A percentile compares a stretch with the other conserved stretches of the same genome.
These are phyloP conservation scores for Acleris cristana DNA, from an alignment of 2,888 invertebrate species.

Conservation along the genomic window DNA sequence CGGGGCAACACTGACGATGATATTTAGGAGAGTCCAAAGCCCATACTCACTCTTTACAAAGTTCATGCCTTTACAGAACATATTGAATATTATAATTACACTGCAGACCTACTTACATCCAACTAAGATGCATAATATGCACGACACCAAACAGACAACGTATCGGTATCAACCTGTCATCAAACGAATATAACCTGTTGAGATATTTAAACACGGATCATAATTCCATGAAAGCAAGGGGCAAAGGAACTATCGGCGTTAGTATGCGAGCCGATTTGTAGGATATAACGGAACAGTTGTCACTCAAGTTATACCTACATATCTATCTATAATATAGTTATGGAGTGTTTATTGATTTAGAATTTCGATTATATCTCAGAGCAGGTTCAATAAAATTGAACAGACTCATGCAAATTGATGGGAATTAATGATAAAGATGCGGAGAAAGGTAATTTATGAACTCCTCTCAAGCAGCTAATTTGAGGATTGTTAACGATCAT, in stretches of 20 bases:
- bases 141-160: slow-evolving; percentile 23
- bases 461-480: not conserved
- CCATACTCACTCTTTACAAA: too few relatives aligned
- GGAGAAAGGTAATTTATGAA: slow-evolving; percentile 4
- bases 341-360: slow-evolving; percentile 44
- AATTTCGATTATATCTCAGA: slow-evolving; percentile 8
- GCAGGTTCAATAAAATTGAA: not conserved
- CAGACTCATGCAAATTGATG: not conserved
- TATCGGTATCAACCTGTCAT: slow-evolving; percentile 6
- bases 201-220: slow-evolving; percentile 43
- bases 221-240: slow-evolving; percentile 45
- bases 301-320: slow-evolving; percentile 43
- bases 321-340: slow-evolving; percentile 52
- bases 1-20: too few relatives aligned
- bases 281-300: slow-evolving; percentile 75
- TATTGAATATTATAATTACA: not conserved
- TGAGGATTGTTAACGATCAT: too few relatives aligned
- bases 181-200: slow-evolving; percentile 22
- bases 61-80: too few relatives aligned
- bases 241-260: slow-evolving; percentile 49
- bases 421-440: not conserved
- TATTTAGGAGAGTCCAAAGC: too few relatives aligned
- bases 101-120: not conserved
- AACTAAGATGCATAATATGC: slow-evolving; percentile 18
- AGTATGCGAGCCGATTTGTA: slow-evolving; percentile 70